These are phyloP conservation scores for Actinia equina DNA, from an alignment of 64 coral and sea anemone genomes.

Conservation along the genomic window DNA sequence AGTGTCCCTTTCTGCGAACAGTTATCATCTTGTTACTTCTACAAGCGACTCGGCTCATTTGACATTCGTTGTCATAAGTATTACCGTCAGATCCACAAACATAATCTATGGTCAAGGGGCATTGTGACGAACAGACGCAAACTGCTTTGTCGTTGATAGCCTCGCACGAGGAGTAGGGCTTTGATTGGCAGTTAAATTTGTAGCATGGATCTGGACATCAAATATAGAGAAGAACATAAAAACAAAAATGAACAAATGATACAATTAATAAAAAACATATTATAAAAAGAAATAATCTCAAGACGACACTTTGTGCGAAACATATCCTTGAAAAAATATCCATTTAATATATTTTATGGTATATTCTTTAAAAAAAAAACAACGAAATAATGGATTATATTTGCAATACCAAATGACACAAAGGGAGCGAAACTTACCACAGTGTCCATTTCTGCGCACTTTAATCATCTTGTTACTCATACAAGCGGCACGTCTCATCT, in stretches of 20 bases:
- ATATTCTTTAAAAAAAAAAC: no score
- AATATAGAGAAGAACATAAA: background rate
- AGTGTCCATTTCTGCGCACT: background rate
- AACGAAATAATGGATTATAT: no score
- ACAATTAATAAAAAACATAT: no score
- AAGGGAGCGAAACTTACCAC: background rate
- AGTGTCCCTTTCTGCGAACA: background rate
- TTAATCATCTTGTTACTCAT: constrained; percentile 4
- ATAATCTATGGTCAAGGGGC: background rate
- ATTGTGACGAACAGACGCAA: constrained; percentile 7
- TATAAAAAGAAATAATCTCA: no score
- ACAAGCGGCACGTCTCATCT: constrained; percentile 14
- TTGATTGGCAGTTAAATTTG: background rate
- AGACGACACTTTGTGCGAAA: no score
- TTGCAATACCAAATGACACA: no score
- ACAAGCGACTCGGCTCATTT: constrained; percentile 21
- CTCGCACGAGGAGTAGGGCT: constrained; percentile 8
- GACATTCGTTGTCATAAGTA: constrained; percentile 33
- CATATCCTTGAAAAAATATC: no score
- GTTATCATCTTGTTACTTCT: background rate
- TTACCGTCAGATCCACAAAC: constrained; percentile 56
- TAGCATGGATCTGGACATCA: constrained; percentile 13
- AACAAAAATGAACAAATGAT: no score
- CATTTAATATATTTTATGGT: no score
- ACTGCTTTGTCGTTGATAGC: constrained; percentile 9